Evolutionary conservation across 2,113 vertebrate species (phyloP).

Genomic region (Ibidorhyncha struthersii): DNA sequence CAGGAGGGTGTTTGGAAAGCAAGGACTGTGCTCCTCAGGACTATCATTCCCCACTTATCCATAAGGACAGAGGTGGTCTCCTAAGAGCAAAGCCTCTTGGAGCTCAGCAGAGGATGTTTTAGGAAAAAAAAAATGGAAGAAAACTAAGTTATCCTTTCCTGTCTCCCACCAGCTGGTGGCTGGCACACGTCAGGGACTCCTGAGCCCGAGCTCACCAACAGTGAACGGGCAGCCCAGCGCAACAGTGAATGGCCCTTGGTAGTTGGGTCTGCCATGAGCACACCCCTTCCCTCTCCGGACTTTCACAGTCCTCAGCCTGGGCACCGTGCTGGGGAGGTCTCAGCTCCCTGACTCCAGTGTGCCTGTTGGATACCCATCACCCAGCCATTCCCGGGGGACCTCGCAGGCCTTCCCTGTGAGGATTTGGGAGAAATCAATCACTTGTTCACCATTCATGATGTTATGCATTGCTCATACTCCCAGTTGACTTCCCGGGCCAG

Average conservation of each 20-base stretch:
- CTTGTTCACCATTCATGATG: not conserved
- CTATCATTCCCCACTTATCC: not conserved
- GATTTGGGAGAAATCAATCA: not conserved
- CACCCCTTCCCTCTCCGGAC: not conserved
- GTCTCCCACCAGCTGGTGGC: not conserved
- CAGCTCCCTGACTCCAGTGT: not conserved
- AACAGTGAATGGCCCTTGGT: not conserved
- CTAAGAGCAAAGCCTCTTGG: not conserved
- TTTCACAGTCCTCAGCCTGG: not conserved
- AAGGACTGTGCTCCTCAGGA: not conserved
- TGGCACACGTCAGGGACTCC: not conserved
- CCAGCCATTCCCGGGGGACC: not conserved
- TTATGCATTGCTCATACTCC: not conserved
- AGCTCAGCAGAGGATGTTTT: not conserved
- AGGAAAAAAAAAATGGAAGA: not conserved
- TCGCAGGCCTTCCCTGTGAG: not conserved
- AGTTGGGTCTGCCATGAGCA: not conserved
- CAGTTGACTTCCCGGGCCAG: not conserved
- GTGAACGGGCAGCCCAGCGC: rapidly evolving
- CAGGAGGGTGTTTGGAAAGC: not conserved
- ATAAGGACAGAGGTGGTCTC: not conserved
- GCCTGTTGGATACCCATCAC: not conserved
- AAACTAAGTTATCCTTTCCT: not conserved
- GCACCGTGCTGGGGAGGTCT: rapidly evolving
- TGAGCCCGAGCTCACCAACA: rapidly evolving